Evolutionary conservation across 2,888 invertebrate genomes (phyloP).

Genomic region (Catocala nupta): DNA sequence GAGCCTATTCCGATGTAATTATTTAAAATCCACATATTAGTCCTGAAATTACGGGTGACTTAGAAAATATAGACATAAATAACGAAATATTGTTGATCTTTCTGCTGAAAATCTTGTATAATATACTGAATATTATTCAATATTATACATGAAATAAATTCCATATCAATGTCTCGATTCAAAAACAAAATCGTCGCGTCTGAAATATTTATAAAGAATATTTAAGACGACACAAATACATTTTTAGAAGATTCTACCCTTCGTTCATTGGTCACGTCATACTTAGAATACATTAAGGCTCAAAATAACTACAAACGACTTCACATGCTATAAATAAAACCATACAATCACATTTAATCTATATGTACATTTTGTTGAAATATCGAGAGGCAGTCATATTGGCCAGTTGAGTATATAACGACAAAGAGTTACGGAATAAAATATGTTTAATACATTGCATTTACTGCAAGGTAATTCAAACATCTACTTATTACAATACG

Average conservation of each 20-base stretch:
- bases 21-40: too few relatives aligned
- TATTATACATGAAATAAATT: background rate
- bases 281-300: slow-evolving; percentile 13
- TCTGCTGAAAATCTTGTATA: too few relatives aligned
- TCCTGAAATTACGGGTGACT: too few relatives aligned
- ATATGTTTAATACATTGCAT: too few relatives aligned
- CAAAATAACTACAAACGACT: slow-evolving; percentile 28
- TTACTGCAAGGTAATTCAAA: too few relatives aligned
- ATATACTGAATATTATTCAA: background rate
- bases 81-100: too few relatives aligned
- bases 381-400: slow-evolving; percentile 26
- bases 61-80: too few relatives aligned
- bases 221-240: slow-evolving; percentile 8
- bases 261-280: slow-evolving; percentile 16
- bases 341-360: slow-evolving; percentile 23
- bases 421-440: background rate
- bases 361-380: slow-evolving; percentile 38
- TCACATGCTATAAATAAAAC: slow-evolving; percentile 22
- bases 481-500: too few relatives aligned
- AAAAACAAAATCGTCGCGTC: background rate
- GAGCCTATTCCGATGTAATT: too few relatives aligned
- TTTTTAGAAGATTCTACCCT: slow-evolving; percentile 12
- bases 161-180: background rate
- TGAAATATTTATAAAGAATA: slow-evolving; percentile 1
- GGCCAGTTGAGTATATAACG: slow-evolving; percentile 19